Percentiles rank a stretch among this genome's conserved stretches.
phyloP scores from a whole-genome alignment of 2,113 vertebrate species.

The Carollia perspicillata region DNA sequence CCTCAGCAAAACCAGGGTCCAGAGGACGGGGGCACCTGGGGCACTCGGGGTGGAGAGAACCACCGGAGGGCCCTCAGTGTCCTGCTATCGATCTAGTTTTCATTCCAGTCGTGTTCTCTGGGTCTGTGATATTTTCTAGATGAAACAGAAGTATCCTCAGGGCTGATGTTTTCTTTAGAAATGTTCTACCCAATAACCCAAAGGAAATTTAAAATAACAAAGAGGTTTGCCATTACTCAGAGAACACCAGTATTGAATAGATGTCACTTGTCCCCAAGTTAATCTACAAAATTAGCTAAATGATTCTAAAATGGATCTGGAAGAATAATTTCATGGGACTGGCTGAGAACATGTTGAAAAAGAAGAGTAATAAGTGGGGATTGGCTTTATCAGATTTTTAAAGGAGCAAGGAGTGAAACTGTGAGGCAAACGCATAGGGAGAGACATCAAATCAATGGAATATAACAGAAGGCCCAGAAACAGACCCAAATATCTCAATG shows the following conservation, averaged over 20 bases:
- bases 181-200: background rate
- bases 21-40: background rate
- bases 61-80: accelerated
- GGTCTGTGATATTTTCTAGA: background rate
- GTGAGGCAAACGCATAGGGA: background rate
- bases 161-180: background rate
- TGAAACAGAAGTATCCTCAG: background rate
- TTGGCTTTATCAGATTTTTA: background rate
- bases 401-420: background rate
- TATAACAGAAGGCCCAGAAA: background rate
- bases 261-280: slow-evolving; percentile 2
- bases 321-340: background rate
- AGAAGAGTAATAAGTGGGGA: background rate
- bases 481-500: background rate
- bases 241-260: background rate
- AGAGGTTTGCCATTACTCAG: background rate
- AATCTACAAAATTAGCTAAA: slow-evolving; percentile 38
- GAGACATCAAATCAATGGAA: slow-evolving; percentile 29
- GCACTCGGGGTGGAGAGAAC: background rate
- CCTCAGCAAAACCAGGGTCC: background rate
- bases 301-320: background rate
- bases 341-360: background rate
- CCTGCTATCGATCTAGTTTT: background rate
- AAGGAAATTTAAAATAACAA: background rate
- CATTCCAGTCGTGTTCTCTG: background rate